phyloP scores from a whole-genome alignment of 1,140 invertebrate species.

The Medauroidea extradentata region DNA sequence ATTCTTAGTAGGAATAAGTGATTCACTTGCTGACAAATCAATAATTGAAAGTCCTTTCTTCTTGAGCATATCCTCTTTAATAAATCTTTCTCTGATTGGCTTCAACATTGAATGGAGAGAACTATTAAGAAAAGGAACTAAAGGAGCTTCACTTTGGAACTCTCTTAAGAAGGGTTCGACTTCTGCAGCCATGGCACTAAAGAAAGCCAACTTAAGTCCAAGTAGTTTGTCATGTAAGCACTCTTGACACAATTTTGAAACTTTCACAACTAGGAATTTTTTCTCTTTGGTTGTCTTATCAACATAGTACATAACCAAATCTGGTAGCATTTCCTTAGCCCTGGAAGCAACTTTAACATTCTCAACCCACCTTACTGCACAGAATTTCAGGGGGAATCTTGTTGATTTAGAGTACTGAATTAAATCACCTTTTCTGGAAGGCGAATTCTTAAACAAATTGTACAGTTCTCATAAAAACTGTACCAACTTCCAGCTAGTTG shows the following conservation, averaged over 20 bases:
- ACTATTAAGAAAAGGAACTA: no score
- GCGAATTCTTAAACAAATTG: slow-evolving; percentile 22
- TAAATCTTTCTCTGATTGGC: no score
- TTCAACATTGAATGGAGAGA: no score
- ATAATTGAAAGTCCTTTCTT: background rate
- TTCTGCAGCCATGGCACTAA: background rate
- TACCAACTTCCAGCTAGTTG: slow-evolving; percentile 22
- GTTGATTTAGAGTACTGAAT: slow-evolving; percentile 12
- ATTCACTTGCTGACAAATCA: background rate
- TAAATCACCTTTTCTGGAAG: slow-evolving; percentile 20
- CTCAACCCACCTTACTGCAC: no score
- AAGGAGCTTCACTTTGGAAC: no score
- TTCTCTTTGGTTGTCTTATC: no score
- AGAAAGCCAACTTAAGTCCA: background rate
- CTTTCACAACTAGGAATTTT: no score
- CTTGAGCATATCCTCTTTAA: no score
- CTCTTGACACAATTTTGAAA: background rate
- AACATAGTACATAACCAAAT: no score
- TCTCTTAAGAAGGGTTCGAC: no score
- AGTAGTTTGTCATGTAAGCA: slow-evolving; percentile 11
- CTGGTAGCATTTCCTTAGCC: no score
- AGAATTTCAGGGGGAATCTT: background rate
- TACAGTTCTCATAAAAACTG: slow-evolving; percentile 20
- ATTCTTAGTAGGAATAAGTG: slow-evolving; percentile 7
- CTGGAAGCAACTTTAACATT: no score